These are phyloP conservation scores for Ctenoplectra terminalis DNA, from an alignment of 1,140 invertebrate genomes.

Conservation along the genomic window DNA sequence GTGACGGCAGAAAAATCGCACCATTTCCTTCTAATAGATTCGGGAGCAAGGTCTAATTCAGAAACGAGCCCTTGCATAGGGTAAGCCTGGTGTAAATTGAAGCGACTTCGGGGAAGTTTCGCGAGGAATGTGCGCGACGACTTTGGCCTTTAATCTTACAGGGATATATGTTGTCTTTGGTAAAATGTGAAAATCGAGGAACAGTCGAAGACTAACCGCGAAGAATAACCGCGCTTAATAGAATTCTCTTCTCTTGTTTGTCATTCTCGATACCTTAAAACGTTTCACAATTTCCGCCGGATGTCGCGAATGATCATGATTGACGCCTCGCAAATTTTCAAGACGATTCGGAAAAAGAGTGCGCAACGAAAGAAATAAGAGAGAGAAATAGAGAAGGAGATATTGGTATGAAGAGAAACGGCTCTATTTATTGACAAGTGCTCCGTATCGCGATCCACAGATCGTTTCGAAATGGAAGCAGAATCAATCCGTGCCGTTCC, in stretches of 20 bases:
- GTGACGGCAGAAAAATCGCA: constrained; percentile 20
- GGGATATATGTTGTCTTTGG: too few species aligned
- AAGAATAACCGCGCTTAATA: too few species aligned
- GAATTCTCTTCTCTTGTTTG: not conserved
- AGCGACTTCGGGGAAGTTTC: not conserved
- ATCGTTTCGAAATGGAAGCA: constrained; percentile 59
- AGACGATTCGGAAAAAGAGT: constrained; percentile 23
- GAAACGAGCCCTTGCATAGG: not conserved
- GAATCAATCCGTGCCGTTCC: constrained; percentile 54
- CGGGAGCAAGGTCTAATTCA: not conserved
- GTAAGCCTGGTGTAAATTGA: constrained; percentile 2
- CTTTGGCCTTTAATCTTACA: not conserved
- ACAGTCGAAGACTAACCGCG: too few species aligned
- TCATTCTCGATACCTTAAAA: not conserved
- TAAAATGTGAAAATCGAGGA: too few species aligned
- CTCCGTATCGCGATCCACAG: constrained; percentile 64
- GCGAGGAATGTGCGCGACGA: not conserved
- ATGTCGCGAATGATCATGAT: constrained; percentile 5
- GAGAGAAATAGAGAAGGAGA: not conserved
- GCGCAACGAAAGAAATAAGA: not conserved
- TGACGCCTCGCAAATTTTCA: constrained; percentile 26
- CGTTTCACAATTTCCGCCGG: not conserved
- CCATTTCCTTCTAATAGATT: constrained; percentile 10
- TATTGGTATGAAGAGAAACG: constrained; percentile 2
- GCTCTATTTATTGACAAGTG: constrained; percentile 53